Percentiles rank a stretch among this genome's conserved stretches.
Evolutionary conservation across 2,113 vertebrate genomes (phyloP).

Genomic region (Melanostigma gelatinosum): DNA sequence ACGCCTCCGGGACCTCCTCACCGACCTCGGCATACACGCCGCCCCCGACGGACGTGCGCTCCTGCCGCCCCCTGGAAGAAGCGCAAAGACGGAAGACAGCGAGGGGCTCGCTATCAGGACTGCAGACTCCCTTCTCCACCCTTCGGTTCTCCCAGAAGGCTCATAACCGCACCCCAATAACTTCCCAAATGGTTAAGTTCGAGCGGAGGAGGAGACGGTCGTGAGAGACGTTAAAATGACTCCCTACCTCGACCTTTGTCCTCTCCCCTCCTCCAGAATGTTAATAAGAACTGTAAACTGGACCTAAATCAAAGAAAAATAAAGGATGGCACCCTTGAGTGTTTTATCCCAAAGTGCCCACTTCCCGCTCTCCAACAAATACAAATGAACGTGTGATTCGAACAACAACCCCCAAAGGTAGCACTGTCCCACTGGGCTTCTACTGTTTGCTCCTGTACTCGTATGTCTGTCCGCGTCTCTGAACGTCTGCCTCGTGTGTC

Average conservation of each 20-base stretch:
- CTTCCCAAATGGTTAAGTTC: not conserved
- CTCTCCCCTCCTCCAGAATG: slow-evolving; percentile 7
- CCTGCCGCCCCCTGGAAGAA: slow-evolving; percentile 14
- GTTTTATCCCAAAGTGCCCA: slow-evolving; percentile 8
- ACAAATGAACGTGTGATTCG: slow-evolving; percentile 15
- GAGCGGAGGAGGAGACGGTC: not conserved
- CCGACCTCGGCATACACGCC: slow-evolving; percentile 52
- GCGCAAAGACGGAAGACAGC: not conserved
- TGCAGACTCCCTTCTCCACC: slow-evolving; percentile 33
- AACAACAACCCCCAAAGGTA: slow-evolving; percentile 52
- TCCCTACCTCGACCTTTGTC: not conserved
- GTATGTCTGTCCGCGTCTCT: slow-evolving; percentile 15
- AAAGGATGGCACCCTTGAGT: not conserved
- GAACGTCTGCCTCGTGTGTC: slow-evolving; percentile 1
- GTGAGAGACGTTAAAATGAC: slow-evolving; percentile 6
- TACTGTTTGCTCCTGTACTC: not conserved
- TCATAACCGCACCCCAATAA: slow-evolving; percentile 19
- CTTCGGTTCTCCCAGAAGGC: slow-evolving; percentile 31
- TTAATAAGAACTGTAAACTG: slow-evolving; percentile 24
- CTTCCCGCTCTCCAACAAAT: slow-evolving; percentile 13
- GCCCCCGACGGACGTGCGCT: slow-evolving; percentile 31
- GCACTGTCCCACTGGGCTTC: slow-evolving; percentile 47
- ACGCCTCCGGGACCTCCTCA: slow-evolving; percentile 76
- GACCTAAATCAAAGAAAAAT: not conserved
- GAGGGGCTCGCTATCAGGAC: slow-evolving; percentile 14